These are phyloP conservation scores for Calameuta filiformis DNA, from an alignment of 2,888 invertebrate genomes.

Conservation along the genomic window DNA sequence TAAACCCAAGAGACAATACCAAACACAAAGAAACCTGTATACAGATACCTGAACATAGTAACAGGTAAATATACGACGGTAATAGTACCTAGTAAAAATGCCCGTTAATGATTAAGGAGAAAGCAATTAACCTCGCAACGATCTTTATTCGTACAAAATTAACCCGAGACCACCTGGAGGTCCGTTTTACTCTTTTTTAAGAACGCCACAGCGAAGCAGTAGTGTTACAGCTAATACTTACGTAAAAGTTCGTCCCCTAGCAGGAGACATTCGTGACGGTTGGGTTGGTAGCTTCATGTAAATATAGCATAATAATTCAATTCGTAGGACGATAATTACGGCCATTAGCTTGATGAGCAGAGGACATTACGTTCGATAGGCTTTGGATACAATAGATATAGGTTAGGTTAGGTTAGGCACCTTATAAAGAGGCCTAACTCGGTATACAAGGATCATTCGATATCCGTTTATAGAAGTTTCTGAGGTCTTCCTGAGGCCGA, in stretches of 20 bases:
- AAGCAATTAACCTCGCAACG: not conserved
- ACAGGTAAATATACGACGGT: not conserved
- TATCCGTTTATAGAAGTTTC: not conserved
- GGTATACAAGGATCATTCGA: not conserved
- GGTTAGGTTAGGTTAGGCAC: not conserved
- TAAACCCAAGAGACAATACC: not conserved
- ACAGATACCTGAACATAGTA: not conserved
- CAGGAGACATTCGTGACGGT: not conserved
- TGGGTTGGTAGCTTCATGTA: not conserved
- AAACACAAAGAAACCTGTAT: not conserved
- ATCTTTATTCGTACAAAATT: not conserved
- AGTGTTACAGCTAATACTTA: not conserved
- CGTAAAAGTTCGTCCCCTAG: not conserved
- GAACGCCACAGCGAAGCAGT: not conserved
- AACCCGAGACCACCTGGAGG: not conserved
- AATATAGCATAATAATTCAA: conserved; percentile 18
- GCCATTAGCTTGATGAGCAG: conserved; percentile 40
- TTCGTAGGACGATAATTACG: conserved; percentile 19
- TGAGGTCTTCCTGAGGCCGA: not conserved
- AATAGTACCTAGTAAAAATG: not conserved
- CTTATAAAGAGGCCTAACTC: not conserved
- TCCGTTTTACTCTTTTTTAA: not conserved
- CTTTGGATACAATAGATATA: conserved; percentile 18
- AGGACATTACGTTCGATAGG: conserved; percentile 17
- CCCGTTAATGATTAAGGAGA: not conserved